Conservation (phyloP, 2,797 vertebrate species). For the Chaenodraco wilsoni region DNA sequence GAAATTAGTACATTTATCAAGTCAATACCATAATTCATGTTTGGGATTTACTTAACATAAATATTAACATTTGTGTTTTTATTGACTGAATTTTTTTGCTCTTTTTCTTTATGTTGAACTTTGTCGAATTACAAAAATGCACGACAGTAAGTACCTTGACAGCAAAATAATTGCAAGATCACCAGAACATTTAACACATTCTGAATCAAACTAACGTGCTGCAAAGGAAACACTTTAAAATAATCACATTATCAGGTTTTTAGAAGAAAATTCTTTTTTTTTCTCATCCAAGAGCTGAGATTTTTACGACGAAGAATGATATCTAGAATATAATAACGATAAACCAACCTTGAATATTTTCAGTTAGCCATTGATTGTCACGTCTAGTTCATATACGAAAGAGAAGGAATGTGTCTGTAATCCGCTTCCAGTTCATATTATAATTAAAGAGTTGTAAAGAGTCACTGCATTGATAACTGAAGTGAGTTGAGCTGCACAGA, state of each 20-base stretch:
- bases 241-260: constrained; percentile 11
- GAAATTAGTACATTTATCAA: constrained; percentile 45
- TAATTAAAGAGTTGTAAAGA: constrained; percentile 9
- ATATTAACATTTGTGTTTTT: constrained; percentile 56
- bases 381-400: constrained; percentile 21
- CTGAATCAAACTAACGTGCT: constrained; percentile 55
- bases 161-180: constrained; percentile 57
- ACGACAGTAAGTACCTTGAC: constrained; percentile 41
- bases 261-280: constrained; percentile 6
- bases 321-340: not conserved
- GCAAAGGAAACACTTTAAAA: constrained; percentile 39
- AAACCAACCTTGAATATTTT: constrained; percentile 1
- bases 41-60: constrained; percentile 51
- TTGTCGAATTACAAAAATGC: constrained; percentile 45
- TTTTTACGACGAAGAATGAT: not conserved
- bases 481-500: constrained; percentile 9
- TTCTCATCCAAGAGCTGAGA: not conserved
- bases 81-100: constrained; percentile 26
- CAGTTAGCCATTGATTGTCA: constrained; percentile 45
- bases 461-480: constrained; percentile 49
- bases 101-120: constrained; percentile 26
- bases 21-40: constrained; percentile 33
- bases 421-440: constrained; percentile 22
- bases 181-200: constrained; percentile 57
- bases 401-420: not conserved